Evolutionary conservation across 2,888 invertebrate species (phyloP).

Genomic region (Latheticus oryzae): DNA sequence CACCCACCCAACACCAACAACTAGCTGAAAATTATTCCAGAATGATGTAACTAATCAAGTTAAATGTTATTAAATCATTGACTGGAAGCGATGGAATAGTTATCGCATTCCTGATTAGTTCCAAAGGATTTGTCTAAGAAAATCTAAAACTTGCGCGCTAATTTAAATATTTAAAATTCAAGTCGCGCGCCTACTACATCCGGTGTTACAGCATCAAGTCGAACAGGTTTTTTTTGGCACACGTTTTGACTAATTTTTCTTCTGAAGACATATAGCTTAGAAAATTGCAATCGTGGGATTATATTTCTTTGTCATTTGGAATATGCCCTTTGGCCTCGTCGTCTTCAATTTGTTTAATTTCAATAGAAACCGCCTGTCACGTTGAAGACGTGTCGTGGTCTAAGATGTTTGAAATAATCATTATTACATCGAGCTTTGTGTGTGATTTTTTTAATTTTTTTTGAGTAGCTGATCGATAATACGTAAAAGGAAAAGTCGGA

Average conservation of each 20-base stretch:
- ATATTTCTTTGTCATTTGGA: constrained; percentile 35
- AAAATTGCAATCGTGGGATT: constrained; percentile 36
- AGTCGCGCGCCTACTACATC: constrained; percentile 29
- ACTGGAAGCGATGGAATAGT: constrained; percentile 30
- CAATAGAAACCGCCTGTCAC: constrained; percentile 39
- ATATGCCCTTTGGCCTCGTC: constrained; percentile 32
- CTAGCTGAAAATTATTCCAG: no score
- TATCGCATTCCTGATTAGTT: constrained; percentile 34
- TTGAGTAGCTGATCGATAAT: constrained; percentile 46
- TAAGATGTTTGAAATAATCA: constrained; percentile 37
- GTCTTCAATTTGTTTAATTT: constrained; percentile 37
- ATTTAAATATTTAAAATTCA: constrained; percentile 25
- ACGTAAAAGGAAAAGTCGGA: constrained; percentile 40
- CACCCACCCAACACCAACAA: constrained; percentile 21
- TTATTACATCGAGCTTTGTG: no score
- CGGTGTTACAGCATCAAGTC: constrained; percentile 24
- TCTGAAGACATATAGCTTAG: constrained; percentile 3
- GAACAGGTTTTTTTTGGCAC: constrained; percentile 27
- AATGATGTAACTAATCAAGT: constrained; percentile 30
- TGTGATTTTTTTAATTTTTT: no score
- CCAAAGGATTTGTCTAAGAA: constrained; percentile 5
- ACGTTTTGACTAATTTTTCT: constrained; percentile 21
- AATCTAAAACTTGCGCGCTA: constrained; percentile 5
- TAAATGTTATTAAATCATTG: constrained; percentile 36
- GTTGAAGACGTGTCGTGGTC: constrained; percentile 36